Evolutionary conservation across 2,888 invertebrate genomes (phyloP).

Genomic region (Dorcus hopei): DNA sequence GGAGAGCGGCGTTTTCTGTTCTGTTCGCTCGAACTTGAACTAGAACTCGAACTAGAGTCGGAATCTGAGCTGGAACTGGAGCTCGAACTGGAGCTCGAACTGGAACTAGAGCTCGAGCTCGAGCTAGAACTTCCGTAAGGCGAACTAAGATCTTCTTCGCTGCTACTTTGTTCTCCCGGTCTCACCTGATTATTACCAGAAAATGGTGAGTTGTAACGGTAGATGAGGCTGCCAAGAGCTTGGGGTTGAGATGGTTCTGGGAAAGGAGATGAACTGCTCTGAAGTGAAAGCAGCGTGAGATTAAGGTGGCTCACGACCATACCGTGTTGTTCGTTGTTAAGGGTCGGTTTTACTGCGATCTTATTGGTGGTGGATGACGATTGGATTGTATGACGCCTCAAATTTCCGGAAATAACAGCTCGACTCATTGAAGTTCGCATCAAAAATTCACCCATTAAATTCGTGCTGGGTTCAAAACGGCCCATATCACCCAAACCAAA

Average conservation of each 20-base stretch:
- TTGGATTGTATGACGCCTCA: slow-evolving; percentile 61
- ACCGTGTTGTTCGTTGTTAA: slow-evolving; percentile 57
- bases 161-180: slow-evolving; percentile 14
- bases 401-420: slow-evolving; percentile 55
- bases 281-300: slow-evolving; percentile 47
- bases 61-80: slow-evolving; percentile 25
- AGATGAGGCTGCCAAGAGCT: slow-evolving; percentile 55
- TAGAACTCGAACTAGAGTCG: slow-evolving; percentile 14
- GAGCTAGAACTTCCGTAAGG: neutral
- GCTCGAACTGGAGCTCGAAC: slow-evolving; percentile 25
- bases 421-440: slow-evolving; percentile 57
- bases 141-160: neutral
- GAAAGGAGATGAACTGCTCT: slow-evolving; percentile 33
- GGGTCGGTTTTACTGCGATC: slow-evolving; percentile 58
- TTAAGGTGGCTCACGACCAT: slow-evolving; percentile 61
- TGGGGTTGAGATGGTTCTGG: slow-evolving; percentile 43
- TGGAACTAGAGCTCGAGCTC: slow-evolving; percentile 6
- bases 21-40: slow-evolving; percentile 9
- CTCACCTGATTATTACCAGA: slow-evolving; percentile 32
- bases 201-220: slow-evolving; percentile 50
- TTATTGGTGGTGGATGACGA: slow-evolving; percentile 62
- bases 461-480: slow-evolving; percentile 37
- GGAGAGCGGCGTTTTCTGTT: slow-evolving; percentile 21
- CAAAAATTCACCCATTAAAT: slow-evolving; percentile 43
- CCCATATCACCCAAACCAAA: slow-evolving; percentile 58